phyloP scores from a whole-genome alignment of 2,113 vertebrate genomes.

The Calonectris borealis region DNA sequence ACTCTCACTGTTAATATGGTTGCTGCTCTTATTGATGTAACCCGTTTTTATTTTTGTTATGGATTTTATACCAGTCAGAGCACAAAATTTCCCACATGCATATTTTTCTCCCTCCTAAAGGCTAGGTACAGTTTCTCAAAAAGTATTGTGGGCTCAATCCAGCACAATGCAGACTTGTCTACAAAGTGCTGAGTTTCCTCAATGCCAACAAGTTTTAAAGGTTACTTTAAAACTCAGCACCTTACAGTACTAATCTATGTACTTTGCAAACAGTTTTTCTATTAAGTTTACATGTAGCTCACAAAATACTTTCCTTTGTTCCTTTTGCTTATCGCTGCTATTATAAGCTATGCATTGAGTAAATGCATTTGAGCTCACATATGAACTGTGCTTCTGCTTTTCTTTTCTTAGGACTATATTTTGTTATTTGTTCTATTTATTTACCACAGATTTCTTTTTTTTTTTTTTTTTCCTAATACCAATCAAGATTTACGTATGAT shows the following conservation, averaged over 20 bases:
- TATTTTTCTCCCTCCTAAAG: neutral
- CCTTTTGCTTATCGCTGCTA: neutral
- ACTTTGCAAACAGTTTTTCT: neutral
- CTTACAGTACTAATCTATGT: neutral
- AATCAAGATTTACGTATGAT: neutral
- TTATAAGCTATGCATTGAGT: neutral
- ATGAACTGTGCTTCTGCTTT: conserved; percentile 14
- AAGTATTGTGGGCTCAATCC: neutral
- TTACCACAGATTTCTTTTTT: neutral
- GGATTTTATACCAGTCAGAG: conserved; percentile 55
- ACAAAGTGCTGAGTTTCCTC: neutral
- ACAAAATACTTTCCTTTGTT: neutral
- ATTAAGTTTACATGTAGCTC: neutral
- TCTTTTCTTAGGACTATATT: neutral
- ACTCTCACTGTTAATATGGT: conserved; percentile 54
- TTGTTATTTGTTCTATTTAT: neutral
- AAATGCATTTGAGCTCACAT: neutral
- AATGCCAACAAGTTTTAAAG: neutral
- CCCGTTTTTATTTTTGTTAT: conserved; percentile 49
- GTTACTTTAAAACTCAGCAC: neutral
- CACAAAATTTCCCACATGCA: conserved; percentile 30
- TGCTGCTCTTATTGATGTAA: conserved; percentile 57
- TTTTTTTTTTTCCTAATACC: neutral
- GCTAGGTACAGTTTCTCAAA: neutral
- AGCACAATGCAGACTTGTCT: neutral